phyloP scores from a whole-genome alignment of 2,888 invertebrate species.

The Sepioteuthis lessoniana region DNA sequence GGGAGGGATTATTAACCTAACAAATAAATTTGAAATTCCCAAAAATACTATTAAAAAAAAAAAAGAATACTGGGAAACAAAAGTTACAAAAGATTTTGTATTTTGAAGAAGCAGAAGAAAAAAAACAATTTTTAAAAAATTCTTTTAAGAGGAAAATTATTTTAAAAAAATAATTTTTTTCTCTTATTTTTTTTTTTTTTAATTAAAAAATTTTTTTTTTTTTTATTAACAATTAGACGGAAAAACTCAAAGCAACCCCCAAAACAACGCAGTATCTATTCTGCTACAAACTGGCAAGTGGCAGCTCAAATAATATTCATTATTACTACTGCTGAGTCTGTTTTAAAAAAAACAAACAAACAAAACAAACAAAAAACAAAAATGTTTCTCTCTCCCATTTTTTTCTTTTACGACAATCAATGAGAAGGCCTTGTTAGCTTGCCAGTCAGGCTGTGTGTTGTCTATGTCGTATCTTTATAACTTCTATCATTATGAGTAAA shows the following conservation, averaged over 20 bases:
- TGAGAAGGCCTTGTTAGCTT: conserved; percentile 48
- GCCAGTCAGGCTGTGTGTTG: conserved; percentile 47
- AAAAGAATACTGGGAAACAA: not conserved
- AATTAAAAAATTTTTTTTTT: not conserved
- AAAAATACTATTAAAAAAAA: not conserved
- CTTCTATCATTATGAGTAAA: conserved; percentile 6
- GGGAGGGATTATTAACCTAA: not conserved
- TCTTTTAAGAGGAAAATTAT: not conserved
- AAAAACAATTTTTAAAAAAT: not conserved
- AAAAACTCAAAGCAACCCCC: not conserved
- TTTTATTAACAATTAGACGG: not conserved
- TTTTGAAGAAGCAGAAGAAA: conserved; percentile 15
- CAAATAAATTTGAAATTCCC: not conserved
- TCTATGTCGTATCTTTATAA: conserved; percentile 42
- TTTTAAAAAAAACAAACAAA: not conserved
- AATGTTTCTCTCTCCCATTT: not conserved
- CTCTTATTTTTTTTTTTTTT: not conserved
- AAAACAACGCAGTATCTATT: conserved; percentile 46
- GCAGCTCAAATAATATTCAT: conserved; percentile 43
- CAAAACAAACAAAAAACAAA: not conserved
- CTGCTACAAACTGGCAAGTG: conserved; percentile 48
- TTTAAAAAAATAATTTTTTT: not conserved
- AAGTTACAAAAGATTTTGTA: conserved; percentile 16
- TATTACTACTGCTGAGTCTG: conserved; percentile 44
- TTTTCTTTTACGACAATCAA: conserved; percentile 45